Evolutionary conservation across 2,888 invertebrate genomes (phyloP).

Genomic region (Oasisia sp.): DNA sequence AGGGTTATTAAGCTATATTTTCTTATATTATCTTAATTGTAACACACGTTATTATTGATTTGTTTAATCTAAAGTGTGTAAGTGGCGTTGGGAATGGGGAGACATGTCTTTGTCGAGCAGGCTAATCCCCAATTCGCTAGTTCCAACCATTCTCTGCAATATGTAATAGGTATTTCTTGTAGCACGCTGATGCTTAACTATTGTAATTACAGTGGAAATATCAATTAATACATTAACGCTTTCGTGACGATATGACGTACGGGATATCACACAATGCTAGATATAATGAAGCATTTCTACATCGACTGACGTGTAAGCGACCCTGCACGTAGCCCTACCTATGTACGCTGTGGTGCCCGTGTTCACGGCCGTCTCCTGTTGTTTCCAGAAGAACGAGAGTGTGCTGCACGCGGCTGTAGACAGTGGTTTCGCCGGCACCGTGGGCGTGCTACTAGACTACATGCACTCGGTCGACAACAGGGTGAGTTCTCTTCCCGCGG

Average conservation of each 20-base stretch:
- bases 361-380: not conserved
- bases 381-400: constrained; percentile 33
- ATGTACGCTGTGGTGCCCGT: not conserved
- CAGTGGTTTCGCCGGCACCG: constrained; percentile 35
- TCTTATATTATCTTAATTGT: too few species aligned
- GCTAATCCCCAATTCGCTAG: not conserved
- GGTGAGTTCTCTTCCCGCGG: constrained; percentile 25
- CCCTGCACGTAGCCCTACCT: not conserved
- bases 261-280: not conserved
- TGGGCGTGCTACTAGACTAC: constrained; percentile 41
- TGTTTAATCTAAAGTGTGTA: not conserved
- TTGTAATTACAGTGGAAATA: not conserved
- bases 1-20: too few species aligned
- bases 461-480: constrained; percentile 41
- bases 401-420: constrained; percentile 38
- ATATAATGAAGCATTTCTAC: not conserved
- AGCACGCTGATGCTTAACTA: not conserved
- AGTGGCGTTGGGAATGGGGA: not conserved
- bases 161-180: not conserved
- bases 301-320: too few species aligned
- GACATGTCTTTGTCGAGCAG: not conserved
- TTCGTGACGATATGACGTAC: not conserved
- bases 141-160: not conserved
- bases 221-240: not conserved
- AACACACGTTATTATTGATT: too few species aligned